A percentile compares a stretch with the other conserved stretches of the same genome.
Evolutionary conservation across 2,888 invertebrate genomes (phyloP).

Genomic region (Opisthograptis luteolata): DNA sequence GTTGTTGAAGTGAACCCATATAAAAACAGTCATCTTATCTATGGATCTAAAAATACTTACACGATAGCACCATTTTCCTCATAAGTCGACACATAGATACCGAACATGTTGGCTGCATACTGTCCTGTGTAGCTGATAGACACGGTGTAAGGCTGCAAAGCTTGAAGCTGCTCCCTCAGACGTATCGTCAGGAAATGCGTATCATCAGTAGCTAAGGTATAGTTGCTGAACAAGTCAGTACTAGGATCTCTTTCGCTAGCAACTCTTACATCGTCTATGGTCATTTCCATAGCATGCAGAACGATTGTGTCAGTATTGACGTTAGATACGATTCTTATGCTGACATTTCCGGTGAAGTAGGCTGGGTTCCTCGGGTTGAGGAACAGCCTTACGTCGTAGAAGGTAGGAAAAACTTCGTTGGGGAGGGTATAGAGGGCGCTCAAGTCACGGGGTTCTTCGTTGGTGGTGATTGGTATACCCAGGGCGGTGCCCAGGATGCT

Average conservation of each 20-base stretch:
- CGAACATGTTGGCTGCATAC: conserved; percentile 85
- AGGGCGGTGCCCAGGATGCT: conserved; percentile 55
- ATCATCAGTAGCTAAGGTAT: conserved; percentile 45
- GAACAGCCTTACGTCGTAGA: conserved; percentile 78
- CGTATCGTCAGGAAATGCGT: conserved; percentile 80
- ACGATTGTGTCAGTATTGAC: conserved; percentile 57
- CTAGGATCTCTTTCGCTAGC: conserved; percentile 36
- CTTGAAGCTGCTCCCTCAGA: conserved; percentile 55
- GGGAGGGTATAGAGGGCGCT: conserved; percentile 79
- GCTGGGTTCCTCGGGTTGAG: conserved; percentile 70
- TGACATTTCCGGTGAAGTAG: conserved; percentile 73
- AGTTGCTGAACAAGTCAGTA: conserved; percentile 43
- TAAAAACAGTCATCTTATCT: too few species aligned
- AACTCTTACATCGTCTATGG: conserved; percentile 52
- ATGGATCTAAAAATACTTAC: conserved; percentile 54
- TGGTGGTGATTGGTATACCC: conserved; percentile 45
- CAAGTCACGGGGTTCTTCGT: conserved; percentile 31
- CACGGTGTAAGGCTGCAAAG: conserved; percentile 70
- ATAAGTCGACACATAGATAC: conserved; percentile 86
- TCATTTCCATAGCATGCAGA: conserved; percentile 77
- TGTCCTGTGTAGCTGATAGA: conserved; percentile 83
- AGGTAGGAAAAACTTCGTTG: conserved; percentile 73
- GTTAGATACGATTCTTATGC: conserved; percentile 63
- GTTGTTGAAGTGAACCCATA: too few species aligned
- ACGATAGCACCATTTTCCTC: conserved; percentile 42